Evolutionary conservation across 2,888 invertebrate genomes (phyloP), one percentile per base, ranked within the genome.

Genomic region (Conomelus anceps): DNA sequence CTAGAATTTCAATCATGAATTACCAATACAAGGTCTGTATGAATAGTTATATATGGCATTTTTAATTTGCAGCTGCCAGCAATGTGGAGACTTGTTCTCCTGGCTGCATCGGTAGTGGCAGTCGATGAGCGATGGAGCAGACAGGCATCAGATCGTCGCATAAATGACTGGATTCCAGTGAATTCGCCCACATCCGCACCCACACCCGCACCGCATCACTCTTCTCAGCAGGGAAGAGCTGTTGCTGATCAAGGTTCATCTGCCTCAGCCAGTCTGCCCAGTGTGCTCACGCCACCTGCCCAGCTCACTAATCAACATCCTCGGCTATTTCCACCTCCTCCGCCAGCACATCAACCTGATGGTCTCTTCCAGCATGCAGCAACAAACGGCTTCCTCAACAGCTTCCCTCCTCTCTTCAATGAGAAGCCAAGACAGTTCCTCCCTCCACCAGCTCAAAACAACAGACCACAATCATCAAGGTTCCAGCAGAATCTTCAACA

Each of bases 121-220:
- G 88, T 63, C 3, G 89, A 88, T 3, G 89, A 89, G 29, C 90
- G 89, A 89, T 92, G 92, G 92, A 92, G 92, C 88, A 90, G 91
- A 24, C 91, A 91, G 0, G 91, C 91, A 11, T 84, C 89, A 1
- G 90, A 90, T 11, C 90, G 91, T 84, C 91, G 90, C 23, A 87
- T 90, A 22, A 93, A 92, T 90, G 95, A 95, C 89, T 95, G 95
- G 95, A 93, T 95, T 89, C 95, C 95, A 20, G 92, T 95, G 88
- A 86, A 90, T 86, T 88, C 91, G 89, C 89, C 63, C 89, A 17
- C 88, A 24, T 89, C 63, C 89, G n/a, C n/a, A n/a, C n/a, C 63
- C 0, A 6, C 63, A 41, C 86, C 90, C 84, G 88, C 90, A 41
- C 90, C 90, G 88, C 91, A 22, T 88, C 89, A 88, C 89, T 89